These are phyloP conservation scores for Triplophysa tibetana DNA, from an alignment of 2,113 vertebrate species.

Conservation along the genomic window DNA sequence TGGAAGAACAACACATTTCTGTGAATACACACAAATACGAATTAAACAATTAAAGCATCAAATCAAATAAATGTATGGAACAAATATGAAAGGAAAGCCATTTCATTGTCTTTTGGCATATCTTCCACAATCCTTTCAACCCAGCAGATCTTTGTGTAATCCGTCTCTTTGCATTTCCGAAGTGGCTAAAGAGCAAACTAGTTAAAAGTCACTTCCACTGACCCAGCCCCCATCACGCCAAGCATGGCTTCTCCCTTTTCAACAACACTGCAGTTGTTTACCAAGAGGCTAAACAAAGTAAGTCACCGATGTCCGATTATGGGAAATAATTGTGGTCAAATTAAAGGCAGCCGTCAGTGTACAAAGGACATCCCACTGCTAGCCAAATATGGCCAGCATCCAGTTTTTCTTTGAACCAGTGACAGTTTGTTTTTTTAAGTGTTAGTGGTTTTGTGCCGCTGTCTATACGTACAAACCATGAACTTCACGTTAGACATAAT, in stretches of 20 bases:
- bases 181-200: conserved; percentile 74
- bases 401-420: conserved; percentile 80
- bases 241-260: conserved; percentile 62
- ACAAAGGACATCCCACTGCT: conserved; percentile 80
- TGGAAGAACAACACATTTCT: no score
- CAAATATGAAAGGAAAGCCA: not conserved
- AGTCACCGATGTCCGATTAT: conserved; percentile 84
- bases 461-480: conserved; percentile 31
- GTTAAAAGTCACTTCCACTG: conserved; percentile 74
- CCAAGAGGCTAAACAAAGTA: conserved; percentile 83
- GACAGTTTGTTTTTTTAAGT: conserved; percentile 77
- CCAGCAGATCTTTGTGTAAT: conserved; percentile 63
- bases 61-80: no score
- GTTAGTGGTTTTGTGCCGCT: conserved; percentile 23
- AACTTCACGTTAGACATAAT: conserved; percentile 6
- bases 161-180: conserved; percentile 72
- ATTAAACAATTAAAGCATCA: no score
- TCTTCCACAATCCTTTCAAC: conserved; percentile 11
- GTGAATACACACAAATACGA: not conserved
- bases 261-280: conserved; percentile 78
- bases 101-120: not conserved
- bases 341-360: conserved; percentile 82
- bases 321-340: conserved; percentile 80
- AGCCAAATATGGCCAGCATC: conserved; percentile 79
- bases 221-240: conserved; percentile 49